Evolutionary conservation across 2,888 invertebrate genomes (phyloP), one percentile per base, ranked within the genome.

Genomic region (Ophonus ardosiacus): DNA sequence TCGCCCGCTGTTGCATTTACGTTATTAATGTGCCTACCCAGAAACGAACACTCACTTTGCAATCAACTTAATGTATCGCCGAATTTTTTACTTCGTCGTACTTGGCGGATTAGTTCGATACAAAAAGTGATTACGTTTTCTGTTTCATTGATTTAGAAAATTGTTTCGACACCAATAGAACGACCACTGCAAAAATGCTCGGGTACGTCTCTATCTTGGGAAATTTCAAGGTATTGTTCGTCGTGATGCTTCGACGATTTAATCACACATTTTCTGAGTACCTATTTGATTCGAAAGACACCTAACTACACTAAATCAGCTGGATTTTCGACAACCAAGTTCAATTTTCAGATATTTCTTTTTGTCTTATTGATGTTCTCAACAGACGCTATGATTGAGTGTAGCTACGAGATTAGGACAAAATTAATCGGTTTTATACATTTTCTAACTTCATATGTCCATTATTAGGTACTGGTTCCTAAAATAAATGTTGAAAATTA

Each of bases 91-190:
- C 82, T 15, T 71, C 8, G 17, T 18, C 82, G 71, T 74, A 74
- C 68, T 82, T 74, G 56, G 40, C 40, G 59, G 71, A 82, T 82
- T 82, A 82, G 82, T 59, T 82, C 82, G 40, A 82, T 82, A 82
- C 71, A 82, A 82, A 82, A 82, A 82, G 82, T 82, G 68, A 82
- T 71, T 74, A 82, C 82, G 74, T 38, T 71, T 82, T 82, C 74
- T 40, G 82, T 82, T 56, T 38, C 82, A 74, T 82, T 82, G 74
- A 82, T 82, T 82, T 59, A 82, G 82, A 82, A 82, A 74, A 82
- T 82, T 82, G 74, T 71, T 57, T 59, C 59, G 74, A 59, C 82
- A 59, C 82, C 74, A 82, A 74, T 82, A 17, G 59, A 21, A 10
- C 71, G 38, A 13, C 43, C 81, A 56, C 3, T 38, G 65, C 21